phyloP scores from a whole-genome alignment of 2,888 invertebrate species.

The Lasioglossum pauxillum region DNA sequence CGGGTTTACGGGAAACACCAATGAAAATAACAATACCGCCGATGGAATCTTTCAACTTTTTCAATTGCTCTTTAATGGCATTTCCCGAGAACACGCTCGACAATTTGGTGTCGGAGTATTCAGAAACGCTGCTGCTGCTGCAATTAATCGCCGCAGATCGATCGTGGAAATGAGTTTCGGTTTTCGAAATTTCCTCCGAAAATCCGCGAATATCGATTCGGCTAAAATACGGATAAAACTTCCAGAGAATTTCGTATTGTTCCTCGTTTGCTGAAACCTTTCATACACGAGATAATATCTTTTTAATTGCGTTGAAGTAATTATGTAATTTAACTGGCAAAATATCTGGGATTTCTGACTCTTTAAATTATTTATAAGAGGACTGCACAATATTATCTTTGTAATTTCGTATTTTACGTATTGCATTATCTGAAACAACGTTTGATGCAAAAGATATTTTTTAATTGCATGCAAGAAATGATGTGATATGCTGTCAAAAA shows the following conservation, averaged over 20 bases:
- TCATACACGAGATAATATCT: not conserved
- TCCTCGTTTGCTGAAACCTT: not conserved
- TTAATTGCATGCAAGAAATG: too few species aligned
- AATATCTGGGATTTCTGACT: not conserved
- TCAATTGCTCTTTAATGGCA: not conserved
- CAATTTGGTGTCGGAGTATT: not conserved
- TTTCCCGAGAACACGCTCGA: not conserved
- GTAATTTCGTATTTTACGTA: too few species aligned
- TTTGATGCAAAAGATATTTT: too few species aligned
- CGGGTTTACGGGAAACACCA: not conserved
- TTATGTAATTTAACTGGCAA: not conserved
- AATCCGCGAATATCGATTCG: not conserved
- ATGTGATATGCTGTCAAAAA: too few species aligned
- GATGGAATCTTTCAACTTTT: not conserved
- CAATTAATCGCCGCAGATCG: not conserved
- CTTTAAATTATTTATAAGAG: not conserved
- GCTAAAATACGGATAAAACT: not conserved
- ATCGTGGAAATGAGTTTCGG: not conserved
- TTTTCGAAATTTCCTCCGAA: not conserved
- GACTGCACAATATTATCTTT: too few species aligned
- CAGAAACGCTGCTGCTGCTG: not conserved
- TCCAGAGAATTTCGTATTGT: not conserved
- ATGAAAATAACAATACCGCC: not conserved
- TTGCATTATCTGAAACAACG: too few species aligned
- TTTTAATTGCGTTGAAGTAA: not conserved